Conservation (phyloP, 2,797 vertebrate species). For the Cuniculus paca region DNA sequence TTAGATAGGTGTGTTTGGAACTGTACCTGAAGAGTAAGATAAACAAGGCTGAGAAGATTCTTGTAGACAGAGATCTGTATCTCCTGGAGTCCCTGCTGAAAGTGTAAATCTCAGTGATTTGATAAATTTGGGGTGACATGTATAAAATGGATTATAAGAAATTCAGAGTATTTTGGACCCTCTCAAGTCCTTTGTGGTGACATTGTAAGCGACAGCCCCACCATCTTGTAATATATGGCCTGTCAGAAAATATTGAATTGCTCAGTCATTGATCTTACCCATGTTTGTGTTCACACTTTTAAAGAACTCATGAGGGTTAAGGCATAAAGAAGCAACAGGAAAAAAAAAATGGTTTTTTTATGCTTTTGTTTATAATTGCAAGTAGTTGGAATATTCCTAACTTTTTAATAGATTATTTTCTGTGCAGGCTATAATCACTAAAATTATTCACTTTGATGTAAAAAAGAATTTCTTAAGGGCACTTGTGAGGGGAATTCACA, state of each 20-base stretch:
- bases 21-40: neutral
- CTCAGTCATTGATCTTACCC: neutral
- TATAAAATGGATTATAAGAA: constrained; percentile 32
- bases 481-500: constrained; percentile 61
- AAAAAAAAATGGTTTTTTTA: constrained; percentile 15
- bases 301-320: neutral
- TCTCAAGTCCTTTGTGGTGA: neutral
- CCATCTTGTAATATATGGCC: neutral
- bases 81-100: neutral
- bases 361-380: constrained; percentile 19
- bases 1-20: neutral
- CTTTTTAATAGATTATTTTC: constrained; percentile 24
- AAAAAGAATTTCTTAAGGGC: constrained; percentile 40
- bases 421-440: constrained; percentile 50
- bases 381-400: neutral
- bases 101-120: neutral
- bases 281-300: constrained; percentile 27
- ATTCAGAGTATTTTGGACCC: neutral
- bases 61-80: neutral
- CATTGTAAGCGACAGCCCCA: neutral
- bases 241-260: constrained; percentile 33
- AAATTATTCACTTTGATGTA: constrained; percentile 66
- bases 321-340: neutral
- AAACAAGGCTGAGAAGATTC: neutral
- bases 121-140: neutral